Evolutionary conservation across 1,140 invertebrate genomes (phyloP), one percentile per base, ranked within the genome.

Genomic region (Conopomorpha cramerella): DNA sequence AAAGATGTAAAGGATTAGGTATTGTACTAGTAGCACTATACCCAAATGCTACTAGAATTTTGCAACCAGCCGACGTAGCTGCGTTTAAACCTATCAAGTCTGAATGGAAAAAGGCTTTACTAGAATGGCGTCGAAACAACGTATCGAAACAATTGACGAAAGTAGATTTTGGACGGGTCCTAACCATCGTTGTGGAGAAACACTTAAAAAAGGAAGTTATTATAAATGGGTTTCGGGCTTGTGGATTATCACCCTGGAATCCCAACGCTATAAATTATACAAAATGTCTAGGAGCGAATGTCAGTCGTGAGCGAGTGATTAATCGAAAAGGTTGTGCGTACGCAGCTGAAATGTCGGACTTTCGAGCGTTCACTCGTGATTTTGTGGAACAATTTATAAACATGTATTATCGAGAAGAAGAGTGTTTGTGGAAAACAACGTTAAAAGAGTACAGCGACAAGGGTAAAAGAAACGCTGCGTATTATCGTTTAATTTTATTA

Each of bases 201-300:
- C 6, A 1, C 8, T 15, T 43, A 40, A 43, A 44, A 25, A n/a
- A 25, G n/a, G 23, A 32, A 11, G 32, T 33, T 6, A 43, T 52
- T 27, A 36, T 33, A 19, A 56, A 54, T 27, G 45, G 38, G 2
- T 54, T 54, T 43, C 39, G 30, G 38, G 43, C 36, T 7, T 48
- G 45, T 33, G 39, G 41, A 12, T 36, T 49, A 19, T 30, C 8
- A 30, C 44, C 46, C 26, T 46, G 38, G 8, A 18, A 49, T 34
- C 6, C 15, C 6, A 27, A 42, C 14, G 18, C 27, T 4, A 4
- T 45, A 2, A 25, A 45, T 34, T 45, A 38, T 34, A 36, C 17
- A 2, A 45, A 45, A 38, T 45, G 39, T 38, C 16, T 45, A 11
- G 39, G 43, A 12, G 13, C n/a, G n/a, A n/a, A n/a, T n/a, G n/a